Percentiles rank a stretch among this genome's conserved stretches.
phyloP scores from a whole-genome alignment of 2,888 invertebrate species.

The Aethes cnicana region DNA sequence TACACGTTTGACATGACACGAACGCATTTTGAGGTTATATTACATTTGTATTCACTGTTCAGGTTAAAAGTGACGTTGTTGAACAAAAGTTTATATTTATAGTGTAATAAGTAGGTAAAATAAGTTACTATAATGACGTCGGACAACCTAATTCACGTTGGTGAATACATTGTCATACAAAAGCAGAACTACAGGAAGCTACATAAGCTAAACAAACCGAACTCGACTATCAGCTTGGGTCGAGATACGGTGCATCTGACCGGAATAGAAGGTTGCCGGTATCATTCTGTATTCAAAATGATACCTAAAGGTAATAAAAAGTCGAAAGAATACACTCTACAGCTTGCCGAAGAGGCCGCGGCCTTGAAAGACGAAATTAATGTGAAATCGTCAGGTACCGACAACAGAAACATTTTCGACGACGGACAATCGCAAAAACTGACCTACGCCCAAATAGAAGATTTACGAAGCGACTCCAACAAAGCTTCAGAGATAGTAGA shows the following conservation, averaged over 20 bases:
- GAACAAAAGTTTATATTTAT: slow-evolving; percentile 8
- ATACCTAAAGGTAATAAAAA: slow-evolving; percentile 81
- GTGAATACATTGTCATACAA: slow-evolving; percentile 89
- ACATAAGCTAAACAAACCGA: slow-evolving; percentile 86
- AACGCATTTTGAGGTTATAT: slow-evolving; percentile 22
- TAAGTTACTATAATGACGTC: slow-evolving; percentile 8
- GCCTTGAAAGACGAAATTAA: slow-evolving; percentile 83
- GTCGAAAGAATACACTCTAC: slow-evolving; percentile 80
- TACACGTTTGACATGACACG: neutral
- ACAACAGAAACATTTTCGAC: slow-evolving; percentile 92
- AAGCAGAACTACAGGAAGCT: slow-evolving; percentile 90
- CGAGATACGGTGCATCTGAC: slow-evolving; percentile 86
- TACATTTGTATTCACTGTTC: neutral
- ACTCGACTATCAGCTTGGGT: slow-evolving; percentile 85
- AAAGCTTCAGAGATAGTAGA: slow-evolving; percentile 92
- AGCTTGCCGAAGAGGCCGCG: slow-evolving; percentile 73
- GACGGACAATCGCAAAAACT: slow-evolving; percentile 91
- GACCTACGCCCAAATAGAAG: slow-evolving; percentile 90
- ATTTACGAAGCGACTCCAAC: slow-evolving; percentile 88
- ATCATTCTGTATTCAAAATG: slow-evolving; percentile 90
- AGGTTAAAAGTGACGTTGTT: slow-evolving; percentile 27
- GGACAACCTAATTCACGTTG: slow-evolving; percentile 79
- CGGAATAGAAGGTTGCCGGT: slow-evolving; percentile 86
- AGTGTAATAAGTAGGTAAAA: neutral
- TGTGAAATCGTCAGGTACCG: slow-evolving; percentile 86